Conservation (phyloP, 2,113 vertebrate genomes). For the Sminthopsis crassicaudata region DNA sequence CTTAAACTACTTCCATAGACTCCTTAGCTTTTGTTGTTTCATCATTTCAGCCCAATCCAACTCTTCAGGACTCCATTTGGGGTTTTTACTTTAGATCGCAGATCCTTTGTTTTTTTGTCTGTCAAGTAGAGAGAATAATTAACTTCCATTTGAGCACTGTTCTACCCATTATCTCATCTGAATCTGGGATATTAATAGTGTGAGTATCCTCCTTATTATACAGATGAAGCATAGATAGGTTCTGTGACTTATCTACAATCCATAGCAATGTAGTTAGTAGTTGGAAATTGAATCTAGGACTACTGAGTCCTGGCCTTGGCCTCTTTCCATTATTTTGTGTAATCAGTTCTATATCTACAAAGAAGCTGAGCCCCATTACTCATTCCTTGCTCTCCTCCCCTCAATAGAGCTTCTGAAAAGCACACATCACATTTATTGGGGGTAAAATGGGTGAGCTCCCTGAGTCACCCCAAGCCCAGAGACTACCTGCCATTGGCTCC, state of each 20-base stretch:
- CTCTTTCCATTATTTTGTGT: not conserved
- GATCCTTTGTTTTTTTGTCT: not conserved
- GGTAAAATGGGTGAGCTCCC: not conserved
- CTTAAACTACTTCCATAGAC: not conserved
- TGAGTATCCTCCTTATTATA: not conserved
- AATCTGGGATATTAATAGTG: not conserved
- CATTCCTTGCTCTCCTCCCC: not conserved
- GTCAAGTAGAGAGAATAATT: not conserved
- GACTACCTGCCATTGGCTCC: conserved; percentile 13
- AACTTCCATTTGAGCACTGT: not conserved
- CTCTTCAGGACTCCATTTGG: not conserved
- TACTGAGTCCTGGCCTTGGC: not conserved
- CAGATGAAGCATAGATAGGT: not conserved
- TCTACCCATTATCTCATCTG: not conserved
- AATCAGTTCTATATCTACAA: not conserved
- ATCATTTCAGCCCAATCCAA: not conserved
- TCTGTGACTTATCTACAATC: conserved; percentile 2
- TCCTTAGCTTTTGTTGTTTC: not conserved
- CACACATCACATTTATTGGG: not conserved
- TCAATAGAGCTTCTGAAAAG: not conserved
- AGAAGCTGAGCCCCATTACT: not conserved
- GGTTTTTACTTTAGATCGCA: not conserved
- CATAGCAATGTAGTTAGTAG: not conserved
- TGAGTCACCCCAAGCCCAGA: not conserved
- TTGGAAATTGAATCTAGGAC: not conserved